phyloP scores from a whole-genome alignment of 2,888 invertebrate species.

The Lochmaea capreae region DNA sequence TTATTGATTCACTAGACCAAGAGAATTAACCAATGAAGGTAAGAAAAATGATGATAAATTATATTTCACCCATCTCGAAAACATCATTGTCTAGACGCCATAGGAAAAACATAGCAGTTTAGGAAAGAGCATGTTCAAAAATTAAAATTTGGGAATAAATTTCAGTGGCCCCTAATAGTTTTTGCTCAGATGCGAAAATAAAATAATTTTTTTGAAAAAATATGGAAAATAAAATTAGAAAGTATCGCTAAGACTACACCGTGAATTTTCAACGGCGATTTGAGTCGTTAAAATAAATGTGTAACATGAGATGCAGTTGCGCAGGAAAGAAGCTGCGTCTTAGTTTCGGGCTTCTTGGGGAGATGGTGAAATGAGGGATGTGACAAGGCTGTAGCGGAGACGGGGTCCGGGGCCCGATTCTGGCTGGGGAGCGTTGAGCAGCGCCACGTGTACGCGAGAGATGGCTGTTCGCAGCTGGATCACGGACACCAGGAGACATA shows the following conservation, averaged over 20 bases:
- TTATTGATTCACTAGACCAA: too few relatives aligned
- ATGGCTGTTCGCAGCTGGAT: constrained; percentile 60
- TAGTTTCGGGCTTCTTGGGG: constrained; percentile 29
- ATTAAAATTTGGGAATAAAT: too few relatives aligned
- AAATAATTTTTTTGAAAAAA: not conserved
- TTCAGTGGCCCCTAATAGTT: too few relatives aligned
- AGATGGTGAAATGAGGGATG: constrained; percentile 18
- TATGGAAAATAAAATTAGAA: not conserved
- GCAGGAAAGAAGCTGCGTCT: constrained; percentile 38
- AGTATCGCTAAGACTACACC: not conserved
- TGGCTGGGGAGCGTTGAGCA: constrained; percentile 15
- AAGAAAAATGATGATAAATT: too few relatives aligned
- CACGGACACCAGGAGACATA: constrained; percentile 62
- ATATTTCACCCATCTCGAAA: too few relatives aligned
- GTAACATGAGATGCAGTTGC: constrained; percentile 40
- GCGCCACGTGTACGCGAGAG: constrained; percentile 60
- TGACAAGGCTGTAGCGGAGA: not conserved
- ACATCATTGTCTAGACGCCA: too few relatives aligned
- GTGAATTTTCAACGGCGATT: not conserved
- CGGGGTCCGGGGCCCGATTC: constrained; percentile 12
- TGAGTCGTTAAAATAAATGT: constrained; percentile 34
- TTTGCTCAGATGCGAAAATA: too few relatives aligned
- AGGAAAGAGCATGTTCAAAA: too few relatives aligned
- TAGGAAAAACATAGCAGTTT: too few relatives aligned
- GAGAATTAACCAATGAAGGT: too few relatives aligned